phyloP scores from a whole-genome alignment of 2,113 vertebrate species.

The Pica pica region DNA sequence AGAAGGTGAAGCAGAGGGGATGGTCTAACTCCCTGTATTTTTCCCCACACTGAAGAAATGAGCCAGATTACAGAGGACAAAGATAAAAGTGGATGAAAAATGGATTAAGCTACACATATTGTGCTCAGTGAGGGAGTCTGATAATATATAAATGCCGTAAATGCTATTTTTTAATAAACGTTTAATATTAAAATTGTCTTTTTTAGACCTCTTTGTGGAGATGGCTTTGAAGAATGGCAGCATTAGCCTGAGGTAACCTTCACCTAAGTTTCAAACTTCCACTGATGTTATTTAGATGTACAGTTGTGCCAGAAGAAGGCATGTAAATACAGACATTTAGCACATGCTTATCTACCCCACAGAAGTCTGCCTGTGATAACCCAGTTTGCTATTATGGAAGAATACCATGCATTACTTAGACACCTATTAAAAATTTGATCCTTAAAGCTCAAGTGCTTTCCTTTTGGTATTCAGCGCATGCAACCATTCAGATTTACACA shows the following conservation, averaged over 20 bases:
- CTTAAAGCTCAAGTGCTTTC: background rate
- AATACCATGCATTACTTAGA: background rate
- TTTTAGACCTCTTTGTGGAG: background rate
- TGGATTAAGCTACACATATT: background rate
- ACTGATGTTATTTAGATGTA: background rate
- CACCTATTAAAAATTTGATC: background rate
- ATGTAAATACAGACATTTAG: background rate
- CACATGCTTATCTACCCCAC: background rate
- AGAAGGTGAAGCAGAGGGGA: background rate
- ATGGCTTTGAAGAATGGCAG: background rate
- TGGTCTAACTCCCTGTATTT: background rate
- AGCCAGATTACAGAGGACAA: background rate
- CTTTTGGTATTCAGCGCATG: background rate
- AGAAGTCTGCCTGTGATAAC: background rate
- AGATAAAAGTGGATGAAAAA: background rate
- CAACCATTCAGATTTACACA: background rate
- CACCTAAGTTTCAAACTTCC: background rate
- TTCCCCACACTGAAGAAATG: background rate
- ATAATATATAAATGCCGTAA: background rate
- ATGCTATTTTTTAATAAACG: background rate
- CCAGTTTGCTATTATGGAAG: background rate
- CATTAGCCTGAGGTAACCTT: background rate
- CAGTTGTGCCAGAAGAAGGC: background rate
- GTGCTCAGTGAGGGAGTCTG: background rate
- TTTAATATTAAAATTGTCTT: background rate